These are phyloP conservation scores for Pogonophryne albipinna DNA, from an alignment of 2,797 vertebrate genomes.

Conservation along the genomic window DNA sequence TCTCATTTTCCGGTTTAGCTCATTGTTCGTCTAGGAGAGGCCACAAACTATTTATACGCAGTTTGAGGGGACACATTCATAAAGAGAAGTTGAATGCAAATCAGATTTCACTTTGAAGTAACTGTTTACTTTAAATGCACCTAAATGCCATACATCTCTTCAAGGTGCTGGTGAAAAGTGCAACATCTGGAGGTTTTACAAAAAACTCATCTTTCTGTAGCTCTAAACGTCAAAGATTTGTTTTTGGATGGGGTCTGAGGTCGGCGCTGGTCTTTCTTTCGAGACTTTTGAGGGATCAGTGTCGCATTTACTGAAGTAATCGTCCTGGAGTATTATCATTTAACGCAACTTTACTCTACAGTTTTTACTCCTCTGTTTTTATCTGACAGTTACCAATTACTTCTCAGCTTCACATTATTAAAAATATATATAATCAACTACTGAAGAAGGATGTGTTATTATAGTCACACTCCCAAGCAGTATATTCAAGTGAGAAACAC, in stretches of 20 bases:
- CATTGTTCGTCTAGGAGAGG: conserved; percentile 16
- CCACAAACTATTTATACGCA: conserved; percentile 28
- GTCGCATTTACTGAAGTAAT: neutral
- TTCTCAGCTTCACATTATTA: neutral
- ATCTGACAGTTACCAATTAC: neutral
- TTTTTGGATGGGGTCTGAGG: too few relatives aligned
- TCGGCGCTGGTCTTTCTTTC: neutral
- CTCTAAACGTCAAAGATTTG: conserved; percentile 37
- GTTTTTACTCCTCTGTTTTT: neutral
- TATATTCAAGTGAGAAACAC: neutral
- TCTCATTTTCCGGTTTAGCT: conserved; percentile 8
- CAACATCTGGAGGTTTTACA: conserved; percentile 12
- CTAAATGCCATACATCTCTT: conserved; percentile 24
- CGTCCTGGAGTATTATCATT: neutral
- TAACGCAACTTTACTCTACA: neutral
- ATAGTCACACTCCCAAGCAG: neutral
- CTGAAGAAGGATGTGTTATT: neutral
- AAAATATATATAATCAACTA: neutral
- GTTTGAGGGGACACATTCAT: conserved; percentile 24
- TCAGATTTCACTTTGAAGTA: conserved; percentile 43
- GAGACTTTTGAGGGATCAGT: neutral
- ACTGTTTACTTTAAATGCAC: conserved; percentile 37
- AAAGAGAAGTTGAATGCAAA: conserved; percentile 18
- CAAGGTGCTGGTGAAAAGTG: conserved; percentile 11
- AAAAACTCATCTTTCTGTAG: conserved; percentile 6